phyloP scores from a whole-genome alignment of 2,888 invertebrate genomes.

The Osedax fenrisi region DNA sequence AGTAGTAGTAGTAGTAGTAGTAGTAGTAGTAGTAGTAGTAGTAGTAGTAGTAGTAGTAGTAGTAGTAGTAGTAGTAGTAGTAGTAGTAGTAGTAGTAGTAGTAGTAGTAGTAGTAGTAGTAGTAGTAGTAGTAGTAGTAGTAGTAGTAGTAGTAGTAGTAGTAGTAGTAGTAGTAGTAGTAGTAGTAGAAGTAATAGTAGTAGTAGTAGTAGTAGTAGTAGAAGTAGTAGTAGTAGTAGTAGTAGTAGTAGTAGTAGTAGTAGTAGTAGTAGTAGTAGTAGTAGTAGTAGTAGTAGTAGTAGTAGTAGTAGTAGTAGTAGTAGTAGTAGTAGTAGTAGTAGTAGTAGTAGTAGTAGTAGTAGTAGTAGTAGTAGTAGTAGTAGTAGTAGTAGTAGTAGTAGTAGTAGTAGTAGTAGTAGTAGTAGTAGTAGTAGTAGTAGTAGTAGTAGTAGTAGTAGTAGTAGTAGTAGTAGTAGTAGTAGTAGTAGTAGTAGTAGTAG shows the following conservation, averaged over 20 bases:
- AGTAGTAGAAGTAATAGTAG: constrained; percentile 7
- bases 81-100: not conserved
- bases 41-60: no score
- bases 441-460: not conserved
- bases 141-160: constrained; percentile 1
- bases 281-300: not conserved
- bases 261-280: constrained; percentile 8
- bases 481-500: not conserved
- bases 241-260: not conserved
- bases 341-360: not conserved
- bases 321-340: not conserved
- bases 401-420: not conserved
- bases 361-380: not conserved
- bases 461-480: not conserved
- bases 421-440: not conserved
- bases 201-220: constrained; percentile 14
- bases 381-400: not conserved
- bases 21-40: no score
- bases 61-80: no score
- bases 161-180: not conserved
- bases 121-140: constrained; percentile 11
- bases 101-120: not conserved
- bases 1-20: no score
- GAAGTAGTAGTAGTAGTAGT: constrained; percentile 8
- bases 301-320: not conserved